Percentiles rank a stretch among this genome's conserved stretches.
Evolutionary conservation across 2,888 invertebrate species (phyloP).

Genomic region (Pinctada fucata): DNA sequence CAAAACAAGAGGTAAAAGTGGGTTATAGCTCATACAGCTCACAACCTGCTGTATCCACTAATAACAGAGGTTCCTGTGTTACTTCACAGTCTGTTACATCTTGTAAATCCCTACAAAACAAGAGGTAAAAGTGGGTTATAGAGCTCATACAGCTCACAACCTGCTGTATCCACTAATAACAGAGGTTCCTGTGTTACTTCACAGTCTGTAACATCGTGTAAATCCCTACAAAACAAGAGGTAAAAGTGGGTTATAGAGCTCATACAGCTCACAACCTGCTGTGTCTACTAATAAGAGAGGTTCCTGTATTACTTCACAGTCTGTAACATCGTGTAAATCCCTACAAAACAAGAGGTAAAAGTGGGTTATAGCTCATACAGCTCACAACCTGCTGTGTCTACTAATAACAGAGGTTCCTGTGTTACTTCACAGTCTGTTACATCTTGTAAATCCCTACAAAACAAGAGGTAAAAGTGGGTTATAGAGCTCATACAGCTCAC

Average conservation of each 20-base stretch:
- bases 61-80: slow-evolving; percentile 76
- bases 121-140: slow-evolving; percentile 60
- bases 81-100: slow-evolving; percentile 75
- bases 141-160: slow-evolving; percentile 79
- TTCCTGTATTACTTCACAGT: slow-evolving; percentile 73
- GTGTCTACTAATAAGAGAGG: slow-evolving; percentile 80
- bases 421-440: slow-evolving; percentile 76
- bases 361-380: slow-evolving; percentile 77
- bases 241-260: slow-evolving; percentile 74
- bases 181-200: slow-evolving; percentile 77
- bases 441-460: slow-evolving; percentile 75
- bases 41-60: slow-evolving; percentile 80
- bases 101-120: slow-evolving; percentile 74
- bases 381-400: slow-evolving; percentile 80
- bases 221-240: slow-evolving; percentile 68
- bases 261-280: slow-evolving; percentile 79
- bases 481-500: slow-evolving; percentile 78
- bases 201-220: slow-evolving; percentile 74
- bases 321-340: slow-evolving; percentile 76
- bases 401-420: slow-evolving; percentile 76
- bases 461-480: too few relatives aligned
- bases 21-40: slow-evolving; percentile 78
- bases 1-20: slow-evolving; percentile 35
- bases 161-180: slow-evolving; percentile 80
- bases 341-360: slow-evolving; percentile 47